Conservation (phyloP, 2,797 vertebrate genomes). For the Lagorchestes hirsutus region DNA sequence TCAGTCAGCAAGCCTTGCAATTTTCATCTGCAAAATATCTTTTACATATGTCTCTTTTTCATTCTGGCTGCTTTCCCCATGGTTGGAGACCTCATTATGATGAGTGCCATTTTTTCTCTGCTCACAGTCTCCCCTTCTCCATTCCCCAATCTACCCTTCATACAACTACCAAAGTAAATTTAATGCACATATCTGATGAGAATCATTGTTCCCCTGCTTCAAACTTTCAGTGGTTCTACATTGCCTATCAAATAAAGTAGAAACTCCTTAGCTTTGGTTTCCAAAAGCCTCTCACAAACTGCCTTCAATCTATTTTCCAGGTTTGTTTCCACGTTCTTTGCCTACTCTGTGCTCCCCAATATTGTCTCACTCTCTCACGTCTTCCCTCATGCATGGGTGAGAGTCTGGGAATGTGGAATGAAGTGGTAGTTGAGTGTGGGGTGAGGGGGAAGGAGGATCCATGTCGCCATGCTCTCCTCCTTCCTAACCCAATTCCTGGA, state of each 20-base stretch:
- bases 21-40: not conserved
- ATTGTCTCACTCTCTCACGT: not conserved
- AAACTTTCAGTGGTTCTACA: not conserved
- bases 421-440: not conserved
- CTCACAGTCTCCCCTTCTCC: not conserved
- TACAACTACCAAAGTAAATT: not conserved
- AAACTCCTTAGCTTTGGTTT: not conserved
- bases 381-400: not conserved
- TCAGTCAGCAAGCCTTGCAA: not conserved
- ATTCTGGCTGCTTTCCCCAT: not conserved
- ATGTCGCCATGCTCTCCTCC: not conserved
- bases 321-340: not conserved
- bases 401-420: not conserved
- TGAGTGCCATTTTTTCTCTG: not conserved
- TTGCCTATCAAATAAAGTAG: not conserved
- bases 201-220: not conserved
- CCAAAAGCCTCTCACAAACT: not conserved
- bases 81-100: not conserved
- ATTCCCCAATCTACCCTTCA: not conserved
- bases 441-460: not conserved
- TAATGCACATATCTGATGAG: not conserved
- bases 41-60: not conserved
- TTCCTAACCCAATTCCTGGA: not conserved
- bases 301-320: not conserved
- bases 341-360: too few relatives aligned